A percentile compares a stretch with the other conserved stretches of the same genome.
These are phyloP conservation scores for Lissocephala sabroskyi DNA, from an alignment of 2,888 invertebrate genomes.

Conservation along the genomic window DNA sequence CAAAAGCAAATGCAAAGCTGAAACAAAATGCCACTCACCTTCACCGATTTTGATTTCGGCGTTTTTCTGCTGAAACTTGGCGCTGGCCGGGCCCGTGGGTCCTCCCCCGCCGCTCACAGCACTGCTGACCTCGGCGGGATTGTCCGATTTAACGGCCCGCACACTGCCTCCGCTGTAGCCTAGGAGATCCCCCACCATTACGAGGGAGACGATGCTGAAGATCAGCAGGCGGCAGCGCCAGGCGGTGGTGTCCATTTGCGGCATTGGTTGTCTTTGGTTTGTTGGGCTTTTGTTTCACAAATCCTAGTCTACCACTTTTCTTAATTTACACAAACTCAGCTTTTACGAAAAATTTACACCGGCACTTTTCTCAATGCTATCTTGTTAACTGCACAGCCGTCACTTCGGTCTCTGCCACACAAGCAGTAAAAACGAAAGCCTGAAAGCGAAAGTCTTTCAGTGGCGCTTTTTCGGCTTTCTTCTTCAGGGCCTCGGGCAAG, in stretches of 20 bases:
- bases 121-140: slow-evolving; percentile 56
- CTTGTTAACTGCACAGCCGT: slow-evolving; percentile 19
- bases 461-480: too few relatives aligned
- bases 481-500: too few relatives aligned
- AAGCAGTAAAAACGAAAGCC: slow-evolving; percentile 49
- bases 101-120: slow-evolving; percentile 29
- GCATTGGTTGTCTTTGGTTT: neutral
- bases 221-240: slow-evolving; percentile 72
- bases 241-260: slow-evolving; percentile 68
- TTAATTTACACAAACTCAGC: too few relatives aligned
- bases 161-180: slow-evolving; percentile 70
- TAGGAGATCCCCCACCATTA: slow-evolving; percentile 71
- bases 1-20: slow-evolving; percentile 17
- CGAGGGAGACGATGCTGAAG: slow-evolving; percentile 67
- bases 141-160: slow-evolving; percentile 68
- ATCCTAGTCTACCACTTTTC: slow-evolving; percentile 15
- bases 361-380: slow-evolving; percentile 39
- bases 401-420: too few relatives aligned
- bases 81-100: slow-evolving; percentile 55
- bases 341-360: neutral
- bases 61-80: slow-evolving; percentile 69
- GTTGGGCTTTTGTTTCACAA: slow-evolving; percentile 3
- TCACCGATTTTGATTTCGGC: slow-evolving; percentile 71
- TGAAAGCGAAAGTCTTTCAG: slow-evolving; percentile 55
- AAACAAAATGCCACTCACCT: slow-evolving; percentile 61